These are phyloP conservation scores for Pithys albifrons DNA, from an alignment of 2,113 vertebrate species.

Conservation along the genomic window DNA sequence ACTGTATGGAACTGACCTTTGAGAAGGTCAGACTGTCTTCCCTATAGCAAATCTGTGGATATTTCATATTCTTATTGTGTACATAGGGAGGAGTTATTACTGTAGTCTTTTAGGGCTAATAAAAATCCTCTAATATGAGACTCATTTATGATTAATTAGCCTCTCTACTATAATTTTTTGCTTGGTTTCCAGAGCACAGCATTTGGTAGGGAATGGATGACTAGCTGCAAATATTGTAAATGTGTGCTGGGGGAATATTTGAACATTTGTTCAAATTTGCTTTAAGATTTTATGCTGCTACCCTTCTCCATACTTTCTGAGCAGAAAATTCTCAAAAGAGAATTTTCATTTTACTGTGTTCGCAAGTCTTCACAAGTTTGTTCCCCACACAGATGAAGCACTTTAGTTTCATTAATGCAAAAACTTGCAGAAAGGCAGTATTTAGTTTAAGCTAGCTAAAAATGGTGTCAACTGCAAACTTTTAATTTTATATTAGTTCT, in stretches of 20 bases:
- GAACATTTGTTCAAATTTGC: conserved; percentile 50
- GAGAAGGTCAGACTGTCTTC: background rate
- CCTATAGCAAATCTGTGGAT: background rate
- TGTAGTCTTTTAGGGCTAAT: background rate
- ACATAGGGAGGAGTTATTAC: background rate
- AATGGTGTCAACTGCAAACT: background rate
- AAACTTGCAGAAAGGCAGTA: background rate
- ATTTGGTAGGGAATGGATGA: background rate
- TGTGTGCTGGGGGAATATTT: conserved; percentile 21
- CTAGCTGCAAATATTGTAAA: conserved; percentile 11
- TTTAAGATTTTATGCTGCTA: conserved; percentile 31
- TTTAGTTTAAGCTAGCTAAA: conserved; percentile 12
- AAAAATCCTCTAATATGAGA: conserved; percentile 20
- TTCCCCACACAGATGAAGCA: background rate
- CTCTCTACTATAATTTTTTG: background rate
- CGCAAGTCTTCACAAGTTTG: background rate
- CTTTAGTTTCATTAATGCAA: conserved; percentile 5
- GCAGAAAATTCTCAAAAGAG: conserved; percentile 3
- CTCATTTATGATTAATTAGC: conserved; percentile 48
- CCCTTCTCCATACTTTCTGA: background rate
- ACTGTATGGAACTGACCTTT: background rate
- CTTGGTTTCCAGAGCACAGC: conserved; percentile 25
- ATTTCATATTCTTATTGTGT: conserved; percentile 4
- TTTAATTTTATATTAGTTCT: background rate
- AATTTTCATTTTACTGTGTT: conserved; percentile 35